Evolutionary conservation across 64 coral and sea anemone species (phyloP).

Genomic region (Hydrozoanthus tunicans): DNA sequence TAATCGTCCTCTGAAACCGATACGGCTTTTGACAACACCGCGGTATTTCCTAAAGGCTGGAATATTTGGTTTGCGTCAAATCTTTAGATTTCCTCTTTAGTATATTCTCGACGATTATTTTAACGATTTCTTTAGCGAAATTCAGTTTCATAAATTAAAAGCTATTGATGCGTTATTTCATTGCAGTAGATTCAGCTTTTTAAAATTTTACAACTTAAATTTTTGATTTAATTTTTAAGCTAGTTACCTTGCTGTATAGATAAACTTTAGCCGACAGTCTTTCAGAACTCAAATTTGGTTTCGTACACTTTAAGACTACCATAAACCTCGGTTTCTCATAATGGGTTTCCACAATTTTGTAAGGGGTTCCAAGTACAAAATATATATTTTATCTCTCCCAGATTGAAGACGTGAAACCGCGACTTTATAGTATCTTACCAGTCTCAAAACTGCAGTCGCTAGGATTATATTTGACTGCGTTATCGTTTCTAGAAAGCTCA

Average conservation of each 20-base stretch:
- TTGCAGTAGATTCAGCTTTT: not conserved
- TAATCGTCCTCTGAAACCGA: slow-evolving; percentile 37
- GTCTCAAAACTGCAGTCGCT: not conserved
- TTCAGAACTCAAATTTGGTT: not conserved
- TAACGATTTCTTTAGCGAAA: not conserved
- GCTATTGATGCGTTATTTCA: not conserved
- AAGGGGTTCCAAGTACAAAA: too few relatives aligned
- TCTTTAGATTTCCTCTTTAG: not conserved
- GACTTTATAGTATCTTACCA: not conserved
- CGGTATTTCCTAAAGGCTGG: slow-evolving; percentile 49
- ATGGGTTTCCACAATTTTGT: not conserved
- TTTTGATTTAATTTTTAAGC: not conserved
- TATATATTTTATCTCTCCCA: too few relatives aligned
- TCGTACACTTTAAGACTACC: not conserved
- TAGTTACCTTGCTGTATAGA: not conserved
- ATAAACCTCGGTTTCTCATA: not conserved
- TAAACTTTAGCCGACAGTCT: not conserved
- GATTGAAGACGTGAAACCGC: too few relatives aligned
- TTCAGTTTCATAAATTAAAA: not conserved
- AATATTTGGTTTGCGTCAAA: slow-evolving; percentile 39
- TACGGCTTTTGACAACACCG: slow-evolving; percentile 11
- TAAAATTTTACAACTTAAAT: not conserved
- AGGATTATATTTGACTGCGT: not conserved
- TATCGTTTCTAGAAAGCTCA: not conserved
- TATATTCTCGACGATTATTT: not conserved